Conservation (phyloP, 2,113 vertebrate genomes). For the human region DNA sequence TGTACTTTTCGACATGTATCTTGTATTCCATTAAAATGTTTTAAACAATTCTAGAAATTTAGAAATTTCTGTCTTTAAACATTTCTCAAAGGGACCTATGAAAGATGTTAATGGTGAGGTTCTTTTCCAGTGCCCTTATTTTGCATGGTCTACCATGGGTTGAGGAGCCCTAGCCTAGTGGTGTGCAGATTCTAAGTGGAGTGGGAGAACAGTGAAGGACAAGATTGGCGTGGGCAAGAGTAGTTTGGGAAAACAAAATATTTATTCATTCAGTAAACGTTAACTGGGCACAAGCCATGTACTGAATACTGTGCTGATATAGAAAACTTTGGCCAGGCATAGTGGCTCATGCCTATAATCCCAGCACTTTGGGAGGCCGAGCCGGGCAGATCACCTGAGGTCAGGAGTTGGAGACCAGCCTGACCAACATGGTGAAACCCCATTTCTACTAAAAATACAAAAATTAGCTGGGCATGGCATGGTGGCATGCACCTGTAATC, state of each 20-base stretch:
- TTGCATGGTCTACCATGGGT: not conserved
- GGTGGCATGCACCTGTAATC: too few species aligned
- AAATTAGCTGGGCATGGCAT: too few species aligned
- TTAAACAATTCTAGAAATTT: constrained; percentile 34
- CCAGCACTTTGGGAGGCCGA: too few species aligned
- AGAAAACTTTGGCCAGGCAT: not conserved
- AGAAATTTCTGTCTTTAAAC: constrained; percentile 21
- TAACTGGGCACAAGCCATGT: not conserved
- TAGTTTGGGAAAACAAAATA: not conserved
- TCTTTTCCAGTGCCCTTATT: constrained; percentile 8
- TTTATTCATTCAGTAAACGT: not conserved
- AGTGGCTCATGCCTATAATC: too few species aligned
- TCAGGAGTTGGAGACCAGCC: too few species aligned
- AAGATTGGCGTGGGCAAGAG: not conserved
- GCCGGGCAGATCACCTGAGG: too few species aligned
- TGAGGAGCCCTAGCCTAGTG: not conserved
- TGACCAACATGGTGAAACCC: too few species aligned
- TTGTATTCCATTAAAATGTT: not conserved
- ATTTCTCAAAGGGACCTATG: not conserved
- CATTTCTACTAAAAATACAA: too few species aligned
- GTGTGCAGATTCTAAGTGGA: not conserved
- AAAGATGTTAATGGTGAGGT: not conserved
- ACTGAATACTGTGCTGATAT: not conserved
- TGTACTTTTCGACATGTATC: not conserved
- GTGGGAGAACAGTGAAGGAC: not conserved